These are phyloP conservation scores for Melanophora roralis DNA, from an alignment of 2,888 invertebrate species.

Conservation along the genomic window DNA sequence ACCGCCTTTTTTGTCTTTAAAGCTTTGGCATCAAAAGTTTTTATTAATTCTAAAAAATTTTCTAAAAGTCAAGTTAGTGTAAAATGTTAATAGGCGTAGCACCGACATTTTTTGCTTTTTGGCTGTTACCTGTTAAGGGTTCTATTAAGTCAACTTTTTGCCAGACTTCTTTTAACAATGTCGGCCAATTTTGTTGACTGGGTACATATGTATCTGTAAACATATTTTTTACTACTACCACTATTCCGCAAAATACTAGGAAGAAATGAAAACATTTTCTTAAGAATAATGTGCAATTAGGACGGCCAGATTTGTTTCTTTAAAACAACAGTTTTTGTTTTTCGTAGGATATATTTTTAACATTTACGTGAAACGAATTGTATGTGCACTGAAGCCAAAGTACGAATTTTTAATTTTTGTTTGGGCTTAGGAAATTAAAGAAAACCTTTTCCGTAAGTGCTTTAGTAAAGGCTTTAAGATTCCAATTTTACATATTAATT, in stretches of 20 bases:
- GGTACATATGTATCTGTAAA: too few species aligned
- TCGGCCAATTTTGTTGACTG: too few species aligned
- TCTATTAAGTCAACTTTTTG: too few species aligned
- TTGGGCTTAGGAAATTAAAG: background rate
- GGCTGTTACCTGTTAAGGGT: slow-evolving; percentile 19
- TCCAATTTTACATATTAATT: background rate
- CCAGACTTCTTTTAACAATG: too few species aligned
- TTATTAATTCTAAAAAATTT: too few species aligned
- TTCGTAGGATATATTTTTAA: background rate
- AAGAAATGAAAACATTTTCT: slow-evolving; percentile 7
- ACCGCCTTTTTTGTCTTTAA: too few species aligned
- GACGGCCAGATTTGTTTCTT: background rate
- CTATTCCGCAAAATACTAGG: background rate
- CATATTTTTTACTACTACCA: background rate
- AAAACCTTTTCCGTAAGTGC: background rate
- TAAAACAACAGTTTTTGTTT: background rate
- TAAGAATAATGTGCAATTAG: background rate
- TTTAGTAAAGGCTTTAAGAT: background rate
- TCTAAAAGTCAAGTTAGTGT: too few species aligned
- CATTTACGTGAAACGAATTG: background rate
- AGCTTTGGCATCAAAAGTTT: too few species aligned
- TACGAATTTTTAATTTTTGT: background rate
- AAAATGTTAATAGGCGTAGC: too few species aligned
- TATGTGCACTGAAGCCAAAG: background rate
- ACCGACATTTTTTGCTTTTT: too few species aligned